Base-by-base conservation (phyloP, 2,113 vertebrate genomes). In the Bubo bubo region DNA sequence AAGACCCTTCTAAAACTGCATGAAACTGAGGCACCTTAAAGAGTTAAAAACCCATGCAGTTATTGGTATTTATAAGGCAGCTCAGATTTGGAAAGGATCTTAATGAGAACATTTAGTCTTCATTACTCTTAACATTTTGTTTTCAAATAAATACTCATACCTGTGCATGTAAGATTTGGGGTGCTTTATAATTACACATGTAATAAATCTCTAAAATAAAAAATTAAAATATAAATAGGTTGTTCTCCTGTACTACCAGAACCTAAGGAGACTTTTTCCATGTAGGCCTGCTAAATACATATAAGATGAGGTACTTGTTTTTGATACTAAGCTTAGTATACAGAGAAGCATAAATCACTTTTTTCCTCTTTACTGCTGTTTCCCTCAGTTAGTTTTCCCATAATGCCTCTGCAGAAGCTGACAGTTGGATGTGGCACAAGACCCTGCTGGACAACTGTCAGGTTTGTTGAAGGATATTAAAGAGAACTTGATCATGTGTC, bases 401-500 rank as follows among this genome's bases (percentile, higher is more conserved):
- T 86, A 95, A 93, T 95, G 95, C 95, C 95, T 97, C 81, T 0
- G 17, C 92, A 80, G 87, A 76, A 87, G 92, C 95, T 97, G 98
- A 97, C 96, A 97, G 98, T 49, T 88, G 60, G 91, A 95, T 91
- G 75, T 53, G 7, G 96, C 92, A 88, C 97, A 93, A 93, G 96
- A 96, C 96, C 97, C 96, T 97, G 95, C 98, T 58, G 95, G 97
- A 98, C 98, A 98, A 98, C 98, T 98, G 97, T 98, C 98, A 98
- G 97, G 76, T 94, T 90, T 97, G 97, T 45, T 96, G 98, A 98
- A 98, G 97, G 98, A 97, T 98, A 95, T 98, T 98, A 98, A 98
- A 98, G 97, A 97, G 98, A 98, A 97, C 98, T 98, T 97, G 98
- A 98, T 98, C 97, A 87, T 84, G 97, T 98, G 98, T 98, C 98